Evolutionary conservation across 2,888 invertebrate species (phyloP).

Genomic region (Sminthurides aquaticus): DNA sequence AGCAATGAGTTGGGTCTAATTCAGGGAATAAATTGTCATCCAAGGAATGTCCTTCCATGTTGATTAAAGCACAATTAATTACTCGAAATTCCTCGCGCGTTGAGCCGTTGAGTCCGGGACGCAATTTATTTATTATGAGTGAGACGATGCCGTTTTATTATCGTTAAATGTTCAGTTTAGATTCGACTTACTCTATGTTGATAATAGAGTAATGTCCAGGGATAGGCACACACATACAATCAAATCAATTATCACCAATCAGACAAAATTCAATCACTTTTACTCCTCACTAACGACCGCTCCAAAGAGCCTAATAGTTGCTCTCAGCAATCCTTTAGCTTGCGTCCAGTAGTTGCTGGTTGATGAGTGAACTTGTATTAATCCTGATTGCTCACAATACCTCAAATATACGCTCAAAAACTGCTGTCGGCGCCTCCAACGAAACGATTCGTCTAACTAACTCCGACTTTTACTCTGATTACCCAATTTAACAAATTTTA

Average conservation of each 20-base stretch:
- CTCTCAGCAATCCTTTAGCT: background rate
- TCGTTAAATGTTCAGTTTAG: constrained; percentile 16
- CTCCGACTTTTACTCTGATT: constrained; percentile 30
- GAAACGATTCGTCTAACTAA: constrained; percentile 24
- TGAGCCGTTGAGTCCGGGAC: background rate
- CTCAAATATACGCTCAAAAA: constrained; percentile 23
- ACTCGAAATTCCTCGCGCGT: constrained; percentile 11
- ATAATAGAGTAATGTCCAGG: constrained; percentile 10
- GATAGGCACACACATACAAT: constrained; percentile 26
- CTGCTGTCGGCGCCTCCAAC: constrained; percentile 23
- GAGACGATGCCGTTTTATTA: constrained; percentile 14
- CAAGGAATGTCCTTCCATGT: constrained; percentile 44
- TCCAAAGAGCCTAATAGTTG: too few species aligned
- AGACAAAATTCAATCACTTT: constrained; percentile 44
- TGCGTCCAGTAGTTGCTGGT: too few species aligned
- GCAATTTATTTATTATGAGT: background rate
- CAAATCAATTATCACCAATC: constrained; percentile 44
- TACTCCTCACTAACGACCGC: constrained; percentile 26
- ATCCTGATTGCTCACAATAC: constrained; percentile 25
- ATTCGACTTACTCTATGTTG: constrained; percentile 17
- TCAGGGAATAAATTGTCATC: constrained; percentile 44
- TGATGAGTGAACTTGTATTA: too few species aligned
- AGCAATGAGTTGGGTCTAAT: constrained; percentile 43
- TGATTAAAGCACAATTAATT: constrained; percentile 38
- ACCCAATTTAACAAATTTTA: constrained; percentile 31